Evolutionary conservation across 2,113 vertebrate genomes (phyloP), one percentile per base, ranked within the genome.

Genomic region (Nothobranchius furzeri): DNA sequence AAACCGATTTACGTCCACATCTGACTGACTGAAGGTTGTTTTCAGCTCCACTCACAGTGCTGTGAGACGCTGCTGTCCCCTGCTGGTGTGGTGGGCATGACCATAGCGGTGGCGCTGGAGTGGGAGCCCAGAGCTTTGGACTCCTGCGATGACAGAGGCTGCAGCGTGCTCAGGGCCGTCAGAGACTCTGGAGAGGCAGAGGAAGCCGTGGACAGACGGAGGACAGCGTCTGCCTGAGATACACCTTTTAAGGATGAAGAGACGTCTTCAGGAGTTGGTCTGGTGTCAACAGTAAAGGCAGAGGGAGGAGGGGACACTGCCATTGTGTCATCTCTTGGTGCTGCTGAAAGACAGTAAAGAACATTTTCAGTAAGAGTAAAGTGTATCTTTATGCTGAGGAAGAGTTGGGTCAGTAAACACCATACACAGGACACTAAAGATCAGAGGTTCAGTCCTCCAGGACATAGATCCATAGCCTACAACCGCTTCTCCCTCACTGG

Each of bases 21-120:
- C 30, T 30, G 30, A 40, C 9, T 40, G 9, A 40, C 6, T 40
- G 37, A 40, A 40, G 37, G 9, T 1, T 6, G 37, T 40, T 40
- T 40, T 6, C 37, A 40, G 37, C 7, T 40, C 60, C 48, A 57
- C 95, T 95, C 90, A 98, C 96, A 96, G 89, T 96, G 96, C 64
- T 96, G 95, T 10, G 95, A 98, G 59, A 97, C 85, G 83, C 95
- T 97, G 92, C 89, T 92, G 68, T 87, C 86, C 13, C 75, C 82
- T 7, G 68, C 68, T 8, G 84, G 55, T 0, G 83, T 82, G 74
- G 86, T 84, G 70, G 86, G 64, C 53, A 88, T 65, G 37, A 92
- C 89, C 83, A 75, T 76, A 14, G 78, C 15, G 4, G 73, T 80
- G 75, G 79, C 85, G 0, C 79, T 85, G 40, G 84, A 75, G 71